Base-by-base conservation (phyloP, 2,888 invertebrate species). In the Stegana nigrithorax region DNA sequence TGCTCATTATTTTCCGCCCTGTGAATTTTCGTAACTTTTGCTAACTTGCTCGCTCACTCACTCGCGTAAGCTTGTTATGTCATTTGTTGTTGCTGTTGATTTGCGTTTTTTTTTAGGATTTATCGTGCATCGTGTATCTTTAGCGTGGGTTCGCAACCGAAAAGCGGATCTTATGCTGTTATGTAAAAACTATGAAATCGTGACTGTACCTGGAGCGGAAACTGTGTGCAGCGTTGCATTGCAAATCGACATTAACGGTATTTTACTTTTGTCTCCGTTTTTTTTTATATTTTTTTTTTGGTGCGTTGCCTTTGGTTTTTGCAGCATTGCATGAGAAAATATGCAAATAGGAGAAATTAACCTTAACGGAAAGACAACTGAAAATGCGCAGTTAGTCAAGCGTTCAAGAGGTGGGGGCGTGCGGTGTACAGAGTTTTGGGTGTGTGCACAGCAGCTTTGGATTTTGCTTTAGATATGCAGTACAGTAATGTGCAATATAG, bases 181-280 rank as follows among this genome's bases (percentile, higher is more conserved):
- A 75, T 71, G 66, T 75, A 78, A 75, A 47, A 70, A 55, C n/a
- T 53, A n/a, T n/a, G n/a, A n/a, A n/a, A n/a, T n/a, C n/a, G n/a
- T n/a, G n/a, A n/a, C n/a, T n/a, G 32, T 51, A 53, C 42, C 51
- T 56, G 27, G 45, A 71, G 65, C 75, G 77, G 77, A 76, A 78
- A 68, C 71, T 64, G 71, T 76, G 78, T 68, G 78, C 76, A 76
- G 64, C 67, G 75, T 76, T 78, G 76, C 76, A 78, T 76, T 76
- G 77, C 75, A 67, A 78, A 75, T 73, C 68, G 55, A 8, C 60
- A 44, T 2, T n/a, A 47, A 32, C 44, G 57, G 32, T 42, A 42
- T 44, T 45, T 47, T 47, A 23, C 47, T 8, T 23, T 47, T 47
- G 21, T 23, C 8, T 47, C 45, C 21, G 5, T 10, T 4, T 19